Base-by-base conservation (phyloP, 2,797 vertebrate species). In the Sebastes aleutianus region DNA sequence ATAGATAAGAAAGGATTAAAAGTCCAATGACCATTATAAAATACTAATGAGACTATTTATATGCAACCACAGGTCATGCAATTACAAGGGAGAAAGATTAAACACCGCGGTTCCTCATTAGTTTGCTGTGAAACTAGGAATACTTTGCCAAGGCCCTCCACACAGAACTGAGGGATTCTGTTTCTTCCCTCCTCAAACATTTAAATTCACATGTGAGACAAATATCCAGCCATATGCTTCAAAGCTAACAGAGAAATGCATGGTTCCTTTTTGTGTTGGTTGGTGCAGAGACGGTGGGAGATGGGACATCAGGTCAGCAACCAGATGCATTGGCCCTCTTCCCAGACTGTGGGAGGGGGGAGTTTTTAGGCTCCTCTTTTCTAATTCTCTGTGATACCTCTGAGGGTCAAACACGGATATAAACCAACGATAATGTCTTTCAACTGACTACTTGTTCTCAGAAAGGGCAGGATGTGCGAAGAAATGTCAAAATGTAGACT, bases 21-120 rank as follows among this genome's bases (percentile, higher is more conserved):
- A 87, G 31, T 71, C 76, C 71, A 84, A 63, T 87, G 85, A 84
- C 83, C 81, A 85, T 50, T 79, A 82, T 78, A 73, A 92, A 90
- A 92, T 80, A 85, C 88, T 93, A 94, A 94, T 94, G 90, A 93
- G 89, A 89, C 89, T 91, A 94, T 94, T 92, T 93, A 94, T 93
- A 94, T 94, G 92, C 91, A 92, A 88, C 86, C 89, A 90, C 79
- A 78, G 89, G 87, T 92, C 85, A 90, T 80, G 85, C 79, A 88
- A 87, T 93, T 91, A 90, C 72, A 66, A 81, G 69, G 82, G 62
- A 72, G 77, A 85, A 68, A 90, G 89, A 92, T 93, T 89, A 90
- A 91, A 89, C 85, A 57, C 79, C 22, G 18, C 26, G 8, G 73
- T 47, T 91, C 79, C 85, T 92, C 85, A 87, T 93, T 91, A 89